Conservation (phyloP, 2,113 vertebrate genomes). For the Calonectris borealis region DNA sequence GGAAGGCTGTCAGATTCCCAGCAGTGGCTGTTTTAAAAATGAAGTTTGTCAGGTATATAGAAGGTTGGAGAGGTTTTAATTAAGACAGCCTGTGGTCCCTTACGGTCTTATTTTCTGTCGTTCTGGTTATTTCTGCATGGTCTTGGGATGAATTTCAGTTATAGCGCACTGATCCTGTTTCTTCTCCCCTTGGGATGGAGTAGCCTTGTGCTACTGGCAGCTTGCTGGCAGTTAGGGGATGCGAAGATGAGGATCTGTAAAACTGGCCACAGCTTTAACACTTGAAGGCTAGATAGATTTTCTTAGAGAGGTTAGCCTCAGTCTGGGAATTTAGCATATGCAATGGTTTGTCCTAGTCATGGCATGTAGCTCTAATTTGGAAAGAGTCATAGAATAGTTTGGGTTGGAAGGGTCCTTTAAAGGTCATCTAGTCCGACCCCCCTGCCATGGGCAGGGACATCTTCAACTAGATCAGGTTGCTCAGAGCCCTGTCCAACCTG, state of each 20-base stretch:
- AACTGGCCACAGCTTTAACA: background rate
- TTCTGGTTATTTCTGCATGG: conserved; percentile 3
- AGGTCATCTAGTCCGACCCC: background rate
- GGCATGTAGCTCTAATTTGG: background rate
- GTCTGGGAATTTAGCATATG: background rate
- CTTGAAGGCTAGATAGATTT: background rate
- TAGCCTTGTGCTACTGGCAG: background rate
- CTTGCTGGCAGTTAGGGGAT: background rate
- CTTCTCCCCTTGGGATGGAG: background rate
- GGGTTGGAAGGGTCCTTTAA: background rate
- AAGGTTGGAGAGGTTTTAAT: background rate
- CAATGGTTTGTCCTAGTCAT: background rate
- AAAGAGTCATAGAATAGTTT: background rate
- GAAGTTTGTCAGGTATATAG: background rate
- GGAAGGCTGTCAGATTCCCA: background rate
- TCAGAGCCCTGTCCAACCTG: background rate
- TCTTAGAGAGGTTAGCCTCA: background rate
- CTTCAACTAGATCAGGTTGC: background rate
- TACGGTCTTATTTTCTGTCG: background rate
- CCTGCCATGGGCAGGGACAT: background rate
- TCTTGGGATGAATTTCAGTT: background rate
- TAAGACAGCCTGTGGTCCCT: background rate
- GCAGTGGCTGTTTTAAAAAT: background rate
- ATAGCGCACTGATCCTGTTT: background rate
- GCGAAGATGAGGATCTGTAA: background rate